A percentile compares a stretch with the other conserved stretches of the same genome.
Conservation (phyloP, 2,888 invertebrate genomes). For the Hypena proboscidalis region DNA sequence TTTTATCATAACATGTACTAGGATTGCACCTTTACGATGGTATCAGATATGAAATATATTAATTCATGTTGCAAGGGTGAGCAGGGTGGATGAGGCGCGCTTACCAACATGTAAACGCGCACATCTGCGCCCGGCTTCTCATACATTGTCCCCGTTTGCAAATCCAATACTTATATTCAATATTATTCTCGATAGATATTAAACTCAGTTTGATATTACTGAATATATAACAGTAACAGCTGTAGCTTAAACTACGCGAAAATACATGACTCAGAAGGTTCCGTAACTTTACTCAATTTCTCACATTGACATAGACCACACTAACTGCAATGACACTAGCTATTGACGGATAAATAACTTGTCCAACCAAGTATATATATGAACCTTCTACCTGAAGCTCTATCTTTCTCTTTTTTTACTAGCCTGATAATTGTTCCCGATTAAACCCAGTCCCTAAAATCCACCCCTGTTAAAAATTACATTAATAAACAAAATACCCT, state of each 20-base stretch:
- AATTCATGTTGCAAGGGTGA: conserved; percentile 34
- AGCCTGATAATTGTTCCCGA: no score
- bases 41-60: conserved; percentile 44
- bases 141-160: conserved; percentile 50
- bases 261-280: conserved; percentile 13
- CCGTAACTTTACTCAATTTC: background rate
- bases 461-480: no score
- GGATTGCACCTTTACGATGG: conserved; percentile 35
- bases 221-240: conserved; percentile 65
- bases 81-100: conserved; percentile 28
- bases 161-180: conserved; percentile 63
- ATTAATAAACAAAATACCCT: no score
- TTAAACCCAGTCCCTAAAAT: no score
- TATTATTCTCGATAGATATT: conserved; percentile 66
- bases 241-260: conserved; percentile 55
- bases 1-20: conserved; percentile 16
- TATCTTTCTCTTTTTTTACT: no score
- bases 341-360: no score
- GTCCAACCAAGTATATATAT: no score
- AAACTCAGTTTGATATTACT: conserved; percentile 60
- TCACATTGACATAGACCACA: no score
- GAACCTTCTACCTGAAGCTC: no score
- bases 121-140: conserved; percentile 55
- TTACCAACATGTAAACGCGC: conserved; percentile 38
- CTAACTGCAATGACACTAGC: no score